A percentile compares a stretch with the other conserved stretches of the same genome.
These are phyloP conservation scores for Sphaerophoria rueppellii DNA, from an alignment of 2,888 invertebrate species.

Conservation along the genomic window DNA sequence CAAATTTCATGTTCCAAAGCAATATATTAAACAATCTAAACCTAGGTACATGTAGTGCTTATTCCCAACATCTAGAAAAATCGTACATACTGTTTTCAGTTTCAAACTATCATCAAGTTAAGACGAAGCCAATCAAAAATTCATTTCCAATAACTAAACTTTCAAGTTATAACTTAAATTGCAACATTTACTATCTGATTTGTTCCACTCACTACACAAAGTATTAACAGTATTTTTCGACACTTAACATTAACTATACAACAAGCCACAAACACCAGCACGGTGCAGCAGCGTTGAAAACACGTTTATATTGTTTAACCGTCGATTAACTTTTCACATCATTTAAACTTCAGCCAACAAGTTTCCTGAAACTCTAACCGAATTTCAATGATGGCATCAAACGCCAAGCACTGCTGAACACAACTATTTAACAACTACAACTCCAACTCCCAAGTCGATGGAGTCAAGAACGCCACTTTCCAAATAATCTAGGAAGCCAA, in stretches of 20 bases:
- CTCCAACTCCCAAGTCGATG: background rate
- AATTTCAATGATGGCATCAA: conserved; percentile 50
- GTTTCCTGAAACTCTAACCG: conserved; percentile 53
- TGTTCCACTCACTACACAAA: background rate
- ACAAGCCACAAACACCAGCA: background rate
- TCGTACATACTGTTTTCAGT: too few species aligned
- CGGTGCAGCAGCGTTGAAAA: background rate
- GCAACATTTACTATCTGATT: background rate
- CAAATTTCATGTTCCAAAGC: too few species aligned
- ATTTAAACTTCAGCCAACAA: conserved; percentile 27
- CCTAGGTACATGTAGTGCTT: too few species aligned
- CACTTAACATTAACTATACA: background rate
- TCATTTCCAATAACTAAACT: too few species aligned
- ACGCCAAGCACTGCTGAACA: conserved; percentile 18
- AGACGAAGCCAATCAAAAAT: too few species aligned
- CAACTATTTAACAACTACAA: background rate
- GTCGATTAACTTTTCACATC: conserved; percentile 7
- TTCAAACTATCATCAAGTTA: too few species aligned
- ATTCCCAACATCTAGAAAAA: too few species aligned
- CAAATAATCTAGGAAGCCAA: background rate
- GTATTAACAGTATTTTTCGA: background rate
- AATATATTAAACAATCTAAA: too few species aligned
- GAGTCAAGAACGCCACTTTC: background rate
- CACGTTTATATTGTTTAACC: conserved; percentile 17
- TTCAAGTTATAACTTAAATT: too few species aligned